A percentile compares a stretch with the other conserved stretches of the same genome.
phyloP scores from a whole-genome alignment of 1,140 invertebrate genomes.

The Procambarus clarkii region DNA sequence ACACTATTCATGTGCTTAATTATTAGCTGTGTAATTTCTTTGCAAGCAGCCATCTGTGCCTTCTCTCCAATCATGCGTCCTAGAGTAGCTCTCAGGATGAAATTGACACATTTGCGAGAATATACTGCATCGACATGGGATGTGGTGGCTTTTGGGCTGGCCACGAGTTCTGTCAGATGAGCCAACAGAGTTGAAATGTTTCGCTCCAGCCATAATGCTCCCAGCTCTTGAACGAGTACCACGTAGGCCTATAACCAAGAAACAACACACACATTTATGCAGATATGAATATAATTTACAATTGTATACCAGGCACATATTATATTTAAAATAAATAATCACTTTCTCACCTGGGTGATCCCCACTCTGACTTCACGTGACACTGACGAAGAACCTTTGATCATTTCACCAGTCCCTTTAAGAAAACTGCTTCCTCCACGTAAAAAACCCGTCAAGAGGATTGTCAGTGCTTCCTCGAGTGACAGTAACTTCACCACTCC shows the following conservation, averaged over 20 bases:
- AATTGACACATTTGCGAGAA: constrained; percentile 97
- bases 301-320: too few species aligned
- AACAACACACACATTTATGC: neutral
- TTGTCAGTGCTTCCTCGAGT: constrained; percentile 92
- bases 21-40: constrained; percentile 94
- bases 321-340: neutral
- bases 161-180: constrained; percentile 94
- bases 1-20: constrained; percentile 96
- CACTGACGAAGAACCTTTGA: constrained; percentile 93
- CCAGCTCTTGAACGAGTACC: constrained; percentile 86
- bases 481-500: constrained; percentile 79
- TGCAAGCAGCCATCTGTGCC: constrained; percentile 95
- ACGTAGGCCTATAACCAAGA: constrained; percentile 70
- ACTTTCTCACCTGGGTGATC: constrained; percentile 88
- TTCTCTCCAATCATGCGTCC: constrained; percentile 97
- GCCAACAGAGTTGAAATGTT: constrained; percentile 90
- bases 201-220: constrained; percentile 94
- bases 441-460: constrained; percentile 96
- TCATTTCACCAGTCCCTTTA: constrained; percentile 96
- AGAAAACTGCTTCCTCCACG: constrained; percentile 95
- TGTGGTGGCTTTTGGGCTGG: constrained; percentile 79
- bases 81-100: constrained; percentile 92
- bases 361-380: constrained; percentile 97
- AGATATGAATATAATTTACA: neutral
- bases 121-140: constrained; percentile 98